Conservation (phyloP, 2,888 invertebrate genomes). For the Eustalomyia histrio region DNA sequence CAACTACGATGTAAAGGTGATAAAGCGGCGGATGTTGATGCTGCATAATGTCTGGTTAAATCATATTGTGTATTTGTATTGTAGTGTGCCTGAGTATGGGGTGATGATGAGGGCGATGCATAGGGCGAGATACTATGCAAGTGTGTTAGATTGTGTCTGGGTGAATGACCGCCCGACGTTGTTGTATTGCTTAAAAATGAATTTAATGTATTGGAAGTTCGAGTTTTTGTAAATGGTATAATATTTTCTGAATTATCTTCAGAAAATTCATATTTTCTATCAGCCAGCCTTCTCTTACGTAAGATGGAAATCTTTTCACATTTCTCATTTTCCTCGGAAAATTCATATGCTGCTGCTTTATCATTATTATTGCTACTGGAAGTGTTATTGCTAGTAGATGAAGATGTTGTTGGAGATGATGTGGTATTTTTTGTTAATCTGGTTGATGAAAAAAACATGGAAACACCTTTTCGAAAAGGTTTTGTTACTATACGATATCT, state of each 20-base stretch:
- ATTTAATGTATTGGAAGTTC: constrained; percentile 68
- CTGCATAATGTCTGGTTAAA: constrained; percentile 43
- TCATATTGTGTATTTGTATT: constrained; percentile 48
- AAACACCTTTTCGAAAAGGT: constrained; percentile 76
- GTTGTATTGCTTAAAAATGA: constrained; percentile 56
- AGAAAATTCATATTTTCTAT: constrained; percentile 95
- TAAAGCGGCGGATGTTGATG: constrained; percentile 64
- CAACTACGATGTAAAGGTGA: constrained; percentile 68
- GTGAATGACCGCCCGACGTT: constrained; percentile 48
- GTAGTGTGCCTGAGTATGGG: constrained; percentile 68
- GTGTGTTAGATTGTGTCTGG: constrained; percentile 66
- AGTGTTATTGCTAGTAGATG: constrained; percentile 36
- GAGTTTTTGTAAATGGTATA: constrained; percentile 80
- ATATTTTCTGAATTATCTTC: constrained; percentile 87
- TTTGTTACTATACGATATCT: constrained; percentile 78
- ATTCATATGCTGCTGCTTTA: constrained; percentile 85
- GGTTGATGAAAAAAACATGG: constrained; percentile 58
- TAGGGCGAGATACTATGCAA: constrained; percentile 78
- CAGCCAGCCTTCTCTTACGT: constrained; percentile 90
- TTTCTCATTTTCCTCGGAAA: constrained; percentile 90
- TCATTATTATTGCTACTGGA: constrained; percentile 78
- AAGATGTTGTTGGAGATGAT: constrained; percentile 34
- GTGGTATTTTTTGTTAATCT: constrained; percentile 69
- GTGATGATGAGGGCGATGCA: constrained; percentile 79
- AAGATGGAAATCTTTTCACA: constrained; percentile 93